These are phyloP conservation scores for Decapterus maruadsi DNA, from an alignment of 2,797 vertebrate species.

Conservation along the genomic window DNA sequence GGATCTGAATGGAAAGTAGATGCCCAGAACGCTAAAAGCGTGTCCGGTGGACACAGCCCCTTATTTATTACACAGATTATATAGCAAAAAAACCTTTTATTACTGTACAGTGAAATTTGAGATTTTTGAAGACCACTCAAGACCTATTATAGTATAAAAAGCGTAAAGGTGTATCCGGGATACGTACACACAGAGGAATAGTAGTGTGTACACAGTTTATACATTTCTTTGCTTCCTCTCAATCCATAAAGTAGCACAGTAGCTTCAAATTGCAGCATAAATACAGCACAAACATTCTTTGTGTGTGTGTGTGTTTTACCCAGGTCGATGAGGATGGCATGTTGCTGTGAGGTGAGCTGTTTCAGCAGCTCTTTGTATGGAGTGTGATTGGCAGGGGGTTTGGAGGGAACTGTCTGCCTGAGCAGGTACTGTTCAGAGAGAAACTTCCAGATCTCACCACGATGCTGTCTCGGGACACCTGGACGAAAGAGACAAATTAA, in stretches of 20 bases:
- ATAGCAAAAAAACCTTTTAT: too few relatives aligned
- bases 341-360: conserved; percentile 95
- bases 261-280: neutral
- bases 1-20: too few relatives aligned
- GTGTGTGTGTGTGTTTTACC: conserved; percentile 83
- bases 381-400: conserved; percentile 87
- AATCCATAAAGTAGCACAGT: neutral
- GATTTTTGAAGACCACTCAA: neutral
- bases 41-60: too few relatives aligned
- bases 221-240: neutral
- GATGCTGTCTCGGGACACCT: conserved; percentile 96
- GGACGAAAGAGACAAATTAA: neutral
- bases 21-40: too few relatives aligned
- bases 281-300: neutral
- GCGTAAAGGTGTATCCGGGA: neutral
- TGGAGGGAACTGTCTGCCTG: conserved; percentile 87
- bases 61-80: too few relatives aligned
- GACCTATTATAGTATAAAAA: neutral
- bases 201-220: neutral
- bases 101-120: neutral
- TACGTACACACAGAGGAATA: neutral
- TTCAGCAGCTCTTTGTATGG: conserved; percentile 97
- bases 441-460: conserved; percentile 98
- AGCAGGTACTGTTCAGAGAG: conserved; percentile 94
- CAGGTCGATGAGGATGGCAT: conserved; percentile 97